Evolutionary conservation across 2,113 vertebrate genomes (phyloP).

Genomic region (Amphiprion percula): DNA sequence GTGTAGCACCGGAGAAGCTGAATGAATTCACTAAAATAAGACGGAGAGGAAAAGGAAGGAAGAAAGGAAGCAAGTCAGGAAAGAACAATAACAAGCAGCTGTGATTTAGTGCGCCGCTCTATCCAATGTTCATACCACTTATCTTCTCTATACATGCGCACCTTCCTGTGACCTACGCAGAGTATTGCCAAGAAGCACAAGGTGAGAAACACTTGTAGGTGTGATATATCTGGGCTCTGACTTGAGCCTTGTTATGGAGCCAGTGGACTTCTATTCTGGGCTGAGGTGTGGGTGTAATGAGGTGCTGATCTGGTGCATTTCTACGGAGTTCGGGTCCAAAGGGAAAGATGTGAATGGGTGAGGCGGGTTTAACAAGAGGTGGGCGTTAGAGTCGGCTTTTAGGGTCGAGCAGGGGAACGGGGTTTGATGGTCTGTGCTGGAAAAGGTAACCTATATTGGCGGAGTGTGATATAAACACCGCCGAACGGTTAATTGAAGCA

Average conservation of each 20-base stretch:
- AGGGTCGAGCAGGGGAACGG: conserved; percentile 43
- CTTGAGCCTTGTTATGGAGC: conserved; percentile 45
- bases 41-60: conserved; percentile 7
- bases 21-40: conserved; percentile 6
- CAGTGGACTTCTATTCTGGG: conserved; percentile 60
- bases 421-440: conserved; percentile 51
- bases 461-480: conserved; percentile 73
- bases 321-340: conserved; percentile 17
- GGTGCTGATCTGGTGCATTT: conserved; percentile 66
- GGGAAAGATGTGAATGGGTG: conserved; percentile 52
- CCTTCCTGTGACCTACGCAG: conserved; percentile 51
- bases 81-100: conserved; percentile 41
- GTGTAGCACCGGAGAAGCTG: conserved; percentile 19
- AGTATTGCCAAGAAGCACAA: conserved; percentile 35
- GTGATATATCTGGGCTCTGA: conserved; percentile 63
- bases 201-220: conserved; percentile 61
- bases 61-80: conserved; percentile 42
- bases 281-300: conserved; percentile 63
- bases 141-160: conserved; percentile 21
- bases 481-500: conserved; percentile 76
- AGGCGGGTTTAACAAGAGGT: conserved; percentile 43
- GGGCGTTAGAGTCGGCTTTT: conserved; percentile 49
- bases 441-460: conserved; percentile 64
- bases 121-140: conserved; percentile 13
- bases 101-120: conserved; percentile 41